These are phyloP conservation scores for Coranthus polyacanthus DNA, from an alignment of 2,797 vertebrate genomes.

Conservation along the genomic window DNA sequence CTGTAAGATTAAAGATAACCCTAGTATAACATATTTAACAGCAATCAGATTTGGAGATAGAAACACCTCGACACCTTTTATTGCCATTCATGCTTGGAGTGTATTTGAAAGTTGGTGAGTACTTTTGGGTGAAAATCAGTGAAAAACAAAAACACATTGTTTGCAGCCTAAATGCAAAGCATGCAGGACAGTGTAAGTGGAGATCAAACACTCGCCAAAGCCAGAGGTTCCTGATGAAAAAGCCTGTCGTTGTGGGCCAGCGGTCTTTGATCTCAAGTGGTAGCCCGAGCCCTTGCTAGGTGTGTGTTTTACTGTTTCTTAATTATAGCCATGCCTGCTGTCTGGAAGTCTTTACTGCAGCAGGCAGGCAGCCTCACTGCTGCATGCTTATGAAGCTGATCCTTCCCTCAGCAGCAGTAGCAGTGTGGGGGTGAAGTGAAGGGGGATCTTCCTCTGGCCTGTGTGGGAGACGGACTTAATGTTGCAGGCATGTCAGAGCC, in stretches of 20 bases:
- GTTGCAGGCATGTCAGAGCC: slow-evolving; percentile 40
- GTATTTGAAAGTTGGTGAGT: no score
- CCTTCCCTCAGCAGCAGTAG: slow-evolving; percentile 50
- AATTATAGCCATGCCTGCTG: slow-evolving; percentile 81
- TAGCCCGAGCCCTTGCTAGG: slow-evolving; percentile 67
- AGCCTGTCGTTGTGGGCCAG: slow-evolving; percentile 52
- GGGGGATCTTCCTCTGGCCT: slow-evolving; percentile 19
- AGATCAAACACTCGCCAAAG: slow-evolving; percentile 65
- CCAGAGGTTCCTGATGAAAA: slow-evolving; percentile 65
- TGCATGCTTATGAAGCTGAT: slow-evolving; percentile 72
- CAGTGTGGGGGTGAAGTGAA: slow-evolving; percentile 12
- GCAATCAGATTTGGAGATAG: no score
- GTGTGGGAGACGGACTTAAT: slow-evolving; percentile 36
- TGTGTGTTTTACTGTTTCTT: slow-evolving; percentile 82
- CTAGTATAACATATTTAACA: no score
- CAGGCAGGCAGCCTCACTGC: slow-evolving; percentile 45
- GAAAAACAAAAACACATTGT: not conserved
- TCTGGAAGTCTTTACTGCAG: slow-evolving; percentile 80
- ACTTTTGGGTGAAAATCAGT: not conserved
- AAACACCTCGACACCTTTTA: no score
- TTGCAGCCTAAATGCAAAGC: slow-evolving; percentile 29
- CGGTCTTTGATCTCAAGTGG: slow-evolving; percentile 81
- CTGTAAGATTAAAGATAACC: no score
- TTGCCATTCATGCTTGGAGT: no score
- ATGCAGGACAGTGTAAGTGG: not conserved